phyloP scores from a whole-genome alignment of 2,797 vertebrate species.

The Onychomys torridus region DNA sequence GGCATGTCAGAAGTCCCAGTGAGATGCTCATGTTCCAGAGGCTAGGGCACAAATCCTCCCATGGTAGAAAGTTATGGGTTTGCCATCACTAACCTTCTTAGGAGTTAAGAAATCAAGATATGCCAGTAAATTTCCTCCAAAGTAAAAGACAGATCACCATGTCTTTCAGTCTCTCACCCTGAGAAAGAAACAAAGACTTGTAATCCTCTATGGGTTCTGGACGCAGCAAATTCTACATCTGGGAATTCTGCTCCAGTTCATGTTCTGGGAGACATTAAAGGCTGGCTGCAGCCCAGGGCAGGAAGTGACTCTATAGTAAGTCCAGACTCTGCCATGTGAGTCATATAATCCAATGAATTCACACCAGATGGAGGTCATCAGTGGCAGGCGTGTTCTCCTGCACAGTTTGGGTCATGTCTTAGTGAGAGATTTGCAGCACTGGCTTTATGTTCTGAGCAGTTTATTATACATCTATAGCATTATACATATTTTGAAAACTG shows the following conservation, averaged over 20 bases:
- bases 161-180: not conserved
- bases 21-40: not conserved
- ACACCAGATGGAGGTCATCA: not conserved
- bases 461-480: not conserved
- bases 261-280: not conserved
- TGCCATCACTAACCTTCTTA: not conserved
- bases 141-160: not conserved
- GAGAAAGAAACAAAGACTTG: not conserved
- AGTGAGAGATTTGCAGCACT: not conserved
- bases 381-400: not conserved
- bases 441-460: not conserved
- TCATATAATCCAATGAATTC: not conserved
- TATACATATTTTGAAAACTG: not conserved
- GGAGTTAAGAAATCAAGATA: not conserved
- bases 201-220: not conserved
- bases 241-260: not conserved
- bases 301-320: not conserved
- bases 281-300: not conserved
- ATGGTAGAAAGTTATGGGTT: not conserved
- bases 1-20: not conserved
- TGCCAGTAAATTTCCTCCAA: not conserved
- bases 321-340: not conserved
- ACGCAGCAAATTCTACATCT: not conserved
- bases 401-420: not conserved
- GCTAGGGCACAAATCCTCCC: not conserved